Evolutionary conservation across 1,140 invertebrate genomes (phyloP).

Genomic region (Drosophila lowei): DNA sequence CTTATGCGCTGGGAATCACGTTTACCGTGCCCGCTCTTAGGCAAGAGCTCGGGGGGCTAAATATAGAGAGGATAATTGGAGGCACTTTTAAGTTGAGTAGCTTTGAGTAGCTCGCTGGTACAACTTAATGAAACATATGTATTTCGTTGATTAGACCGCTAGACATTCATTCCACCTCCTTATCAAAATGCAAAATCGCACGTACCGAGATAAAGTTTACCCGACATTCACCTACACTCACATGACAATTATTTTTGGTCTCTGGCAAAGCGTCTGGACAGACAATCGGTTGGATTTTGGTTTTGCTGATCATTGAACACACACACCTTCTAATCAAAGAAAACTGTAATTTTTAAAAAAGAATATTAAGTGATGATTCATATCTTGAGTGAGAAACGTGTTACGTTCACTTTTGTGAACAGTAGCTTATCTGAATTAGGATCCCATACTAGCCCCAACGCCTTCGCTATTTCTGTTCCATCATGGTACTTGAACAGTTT

Average conservation of each 20-base stretch:
- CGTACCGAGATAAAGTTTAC: constrained; percentile 43
- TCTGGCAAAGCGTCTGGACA: background rate
- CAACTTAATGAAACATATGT: constrained; percentile 46
- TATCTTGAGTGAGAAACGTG: no score
- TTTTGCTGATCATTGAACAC: no score
- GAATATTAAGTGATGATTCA: no score
- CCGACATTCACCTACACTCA: constrained; percentile 10
- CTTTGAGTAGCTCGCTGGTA: constrained; percentile 5
- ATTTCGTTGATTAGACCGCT: constrained; percentile 23
- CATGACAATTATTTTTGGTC: background rate
- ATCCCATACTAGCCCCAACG: background rate
- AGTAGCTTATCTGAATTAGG: background rate
- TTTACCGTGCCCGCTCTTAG: constrained; percentile 14
- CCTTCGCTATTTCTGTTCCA: constrained; percentile 21
- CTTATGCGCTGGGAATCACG: constrained; percentile 38
- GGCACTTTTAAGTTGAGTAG: constrained; percentile 31
- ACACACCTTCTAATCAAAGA: no score
- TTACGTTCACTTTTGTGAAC: no score
- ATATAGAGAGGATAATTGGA: constrained; percentile 48
- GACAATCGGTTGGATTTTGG: constrained; percentile 6
- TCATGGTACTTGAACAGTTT: constrained; percentile 25
- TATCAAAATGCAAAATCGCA: constrained; percentile 53
- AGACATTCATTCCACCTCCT: constrained; percentile 21
- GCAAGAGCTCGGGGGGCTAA: constrained; percentile 16
- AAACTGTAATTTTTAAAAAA: no score